A percentile compares a stretch with the other conserved stretches of the same genome.
phyloP scores from a whole-genome alignment of 2,113 vertebrate genomes.

The Syngnathus typhle region DNA sequence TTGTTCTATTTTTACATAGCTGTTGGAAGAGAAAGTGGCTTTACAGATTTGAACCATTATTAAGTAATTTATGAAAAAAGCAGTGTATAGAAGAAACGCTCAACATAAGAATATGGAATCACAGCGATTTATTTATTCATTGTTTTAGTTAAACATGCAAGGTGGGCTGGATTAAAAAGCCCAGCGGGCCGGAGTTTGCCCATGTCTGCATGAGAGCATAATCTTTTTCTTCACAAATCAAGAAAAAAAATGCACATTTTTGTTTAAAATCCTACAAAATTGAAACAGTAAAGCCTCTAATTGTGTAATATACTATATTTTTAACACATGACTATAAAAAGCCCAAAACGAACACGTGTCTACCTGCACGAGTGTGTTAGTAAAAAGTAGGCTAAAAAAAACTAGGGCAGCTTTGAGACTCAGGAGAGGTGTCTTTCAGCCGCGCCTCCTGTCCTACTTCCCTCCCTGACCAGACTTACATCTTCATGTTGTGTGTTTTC shows the following conservation, averaged over 20 bases:
- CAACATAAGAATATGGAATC: too few relatives aligned
- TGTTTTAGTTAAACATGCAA: too few relatives aligned
- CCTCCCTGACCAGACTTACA: constrained; percentile 50
- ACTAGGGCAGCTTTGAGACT: constrained; percentile 57
- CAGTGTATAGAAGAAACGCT: too few relatives aligned
- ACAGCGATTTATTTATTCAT: too few relatives aligned
- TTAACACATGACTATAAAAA: constrained; percentile 14
- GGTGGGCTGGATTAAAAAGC: too few relatives aligned
- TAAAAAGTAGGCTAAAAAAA: constrained; percentile 63
- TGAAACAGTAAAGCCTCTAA: background rate
- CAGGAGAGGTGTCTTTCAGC: constrained; percentile 62
- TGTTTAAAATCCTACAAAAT: too few relatives aligned
- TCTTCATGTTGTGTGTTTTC: constrained; percentile 33
- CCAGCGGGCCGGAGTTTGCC: too few relatives aligned
- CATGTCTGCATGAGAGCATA: too few relatives aligned
- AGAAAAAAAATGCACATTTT: background rate
- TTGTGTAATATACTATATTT: background rate
- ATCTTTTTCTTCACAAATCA: background rate
- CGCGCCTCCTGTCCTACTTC: constrained; percentile 64
- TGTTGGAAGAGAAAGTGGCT: background rate
- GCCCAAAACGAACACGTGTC: constrained; percentile 21
- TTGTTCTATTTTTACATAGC: background rate
- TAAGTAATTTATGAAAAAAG: too few relatives aligned
- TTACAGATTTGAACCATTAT: background rate
- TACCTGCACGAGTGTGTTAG: constrained; percentile 32